A percentile compares a stretch with the other conserved stretches of the same genome.
phyloP scores from a whole-genome alignment of 35 echinoderm and acorn worm genomes.

The Nesometra sesokonis region DNA sequence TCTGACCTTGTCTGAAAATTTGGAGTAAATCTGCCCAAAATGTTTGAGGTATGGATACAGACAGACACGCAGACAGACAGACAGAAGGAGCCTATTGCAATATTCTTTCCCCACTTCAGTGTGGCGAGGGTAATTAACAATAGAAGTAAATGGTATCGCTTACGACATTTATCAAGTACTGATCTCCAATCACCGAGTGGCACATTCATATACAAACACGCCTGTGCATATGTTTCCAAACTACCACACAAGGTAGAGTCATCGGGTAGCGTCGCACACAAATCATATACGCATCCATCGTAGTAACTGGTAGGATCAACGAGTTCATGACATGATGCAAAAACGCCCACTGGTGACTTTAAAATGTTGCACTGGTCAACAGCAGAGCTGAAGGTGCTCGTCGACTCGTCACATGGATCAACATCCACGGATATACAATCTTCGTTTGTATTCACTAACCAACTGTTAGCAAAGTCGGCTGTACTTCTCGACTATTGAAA shows the following conservation, averaged over 20 bases:
- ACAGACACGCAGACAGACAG: no score
- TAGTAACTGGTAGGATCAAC: conserved; percentile 26
- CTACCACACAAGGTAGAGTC: conserved; percentile 29
- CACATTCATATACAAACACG: conserved; percentile 7
- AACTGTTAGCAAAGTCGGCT: background rate
- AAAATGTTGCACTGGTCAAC: background rate
- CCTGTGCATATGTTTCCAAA: conserved; percentile 32
- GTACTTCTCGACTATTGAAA: background rate
- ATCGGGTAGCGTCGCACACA: conserved; percentile 31
- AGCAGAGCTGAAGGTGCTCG: background rate
- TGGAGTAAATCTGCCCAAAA: no score
- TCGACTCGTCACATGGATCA: background rate
- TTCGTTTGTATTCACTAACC: background rate
- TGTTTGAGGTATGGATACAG: no score
- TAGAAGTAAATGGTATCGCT: conserved; percentile 19
- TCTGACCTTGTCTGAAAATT: no score
- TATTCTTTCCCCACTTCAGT: no score
- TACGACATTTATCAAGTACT: conserved; percentile 28
- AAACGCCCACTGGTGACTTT: background rate
- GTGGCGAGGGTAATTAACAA: no score
- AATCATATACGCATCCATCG: conserved; percentile 45
- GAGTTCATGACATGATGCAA: conserved; percentile 19
- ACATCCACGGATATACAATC: background rate
- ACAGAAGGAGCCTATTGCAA: no score
- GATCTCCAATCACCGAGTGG: conserved; percentile 48